Evolutionary conservation across 2,888 invertebrate species (phyloP), one percentile per base, ranked within the genome.

Genomic region (Nudaria mundana): DNA sequence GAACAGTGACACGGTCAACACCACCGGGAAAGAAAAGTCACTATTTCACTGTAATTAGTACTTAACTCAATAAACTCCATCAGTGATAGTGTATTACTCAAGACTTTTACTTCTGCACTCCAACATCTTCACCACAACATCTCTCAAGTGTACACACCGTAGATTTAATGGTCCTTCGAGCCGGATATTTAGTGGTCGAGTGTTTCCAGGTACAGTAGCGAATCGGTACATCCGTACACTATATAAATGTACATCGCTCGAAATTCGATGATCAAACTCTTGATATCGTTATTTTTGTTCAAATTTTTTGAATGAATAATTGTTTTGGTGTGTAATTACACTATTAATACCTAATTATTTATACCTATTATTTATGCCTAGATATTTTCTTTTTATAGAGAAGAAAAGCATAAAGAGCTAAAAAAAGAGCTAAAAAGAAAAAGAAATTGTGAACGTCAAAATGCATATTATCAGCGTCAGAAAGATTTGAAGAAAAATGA

Each of bases 331-430:
- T 41, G 40, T 44, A 36, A 41, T 52, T 43, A 43, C 44, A 43
- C 30, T 33, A 43, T 29, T 33, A 34, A 34, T 34, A 39, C 16
- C 30, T 36, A 39, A 30, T 34, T 44, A 49, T 48, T 45, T 50
- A 50, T 48, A 54, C 45, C n/a, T n/a, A 30, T 34, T 44, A 49
- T 48, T 45, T 50, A 50, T 48, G 52, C 45, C 46, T 46, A 49
- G 7, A 7, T 52, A 44, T 48, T 57, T 56, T 53, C 30, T 4
- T 56, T 55, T 53, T 55, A 48, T 36, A 30, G 29, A 36, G 29
- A 30, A 36, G 29, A 37, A 37, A 30, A 30, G 7, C 36, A 1
- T 28, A 48, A 41, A 40, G 41, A 48, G 40, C 40, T 37, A 20
- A 33, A 18, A 25, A 48, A 41, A 40, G 41, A 48, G 40, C 40